These are phyloP conservation scores for Acrocyrtus sp. DNA, from an alignment of 2,888 invertebrate species.

Conservation along the genomic window DNA sequence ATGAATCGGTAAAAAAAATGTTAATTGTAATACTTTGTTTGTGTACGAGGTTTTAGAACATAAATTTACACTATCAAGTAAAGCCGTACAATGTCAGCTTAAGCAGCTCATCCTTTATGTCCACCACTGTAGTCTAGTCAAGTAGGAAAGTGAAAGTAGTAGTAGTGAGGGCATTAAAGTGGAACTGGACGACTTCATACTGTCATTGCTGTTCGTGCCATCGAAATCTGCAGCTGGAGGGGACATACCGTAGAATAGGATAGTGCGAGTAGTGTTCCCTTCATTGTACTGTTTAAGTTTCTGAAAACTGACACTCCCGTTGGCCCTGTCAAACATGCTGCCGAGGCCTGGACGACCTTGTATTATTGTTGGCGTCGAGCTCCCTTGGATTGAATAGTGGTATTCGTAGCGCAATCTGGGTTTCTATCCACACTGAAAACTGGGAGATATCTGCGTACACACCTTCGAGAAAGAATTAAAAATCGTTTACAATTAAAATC, in stretches of 20 bases:
- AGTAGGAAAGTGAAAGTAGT: too few species aligned
- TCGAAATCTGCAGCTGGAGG: too few species aligned
- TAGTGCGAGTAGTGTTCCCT: not conserved
- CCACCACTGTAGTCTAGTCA: too few species aligned
- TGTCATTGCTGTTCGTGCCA: not conserved
- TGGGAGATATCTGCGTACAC: slow-evolving; percentile 56
- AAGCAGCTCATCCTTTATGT: too few species aligned
- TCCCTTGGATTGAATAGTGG: slow-evolving; percentile 53
- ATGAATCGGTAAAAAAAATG: too few species aligned
- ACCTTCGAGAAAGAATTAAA: slow-evolving; percentile 19
- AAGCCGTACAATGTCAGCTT: too few species aligned
- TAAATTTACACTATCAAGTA: too few species aligned
- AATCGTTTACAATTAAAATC: not conserved
- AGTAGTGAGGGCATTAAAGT: too few species aligned
- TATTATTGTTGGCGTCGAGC: not conserved
- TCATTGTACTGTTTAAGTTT: too few species aligned
- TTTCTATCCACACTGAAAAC: slow-evolving; percentile 59
- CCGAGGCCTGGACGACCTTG: slow-evolving; percentile 11
- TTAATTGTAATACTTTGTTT: too few species aligned
- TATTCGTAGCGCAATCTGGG: slow-evolving; percentile 39
- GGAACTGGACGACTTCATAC: not conserved
- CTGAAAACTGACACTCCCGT: too few species aligned
- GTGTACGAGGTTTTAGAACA: too few species aligned
- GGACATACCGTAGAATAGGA: not conserved
- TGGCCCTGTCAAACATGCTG: slow-evolving; percentile 59